A percentile compares a stretch with the other conserved stretches of the same genome.
These are phyloP conservation scores for Ranitomeya imitator DNA, from an alignment of 2,113 vertebrate genomes.

Conservation along the genomic window DNA sequence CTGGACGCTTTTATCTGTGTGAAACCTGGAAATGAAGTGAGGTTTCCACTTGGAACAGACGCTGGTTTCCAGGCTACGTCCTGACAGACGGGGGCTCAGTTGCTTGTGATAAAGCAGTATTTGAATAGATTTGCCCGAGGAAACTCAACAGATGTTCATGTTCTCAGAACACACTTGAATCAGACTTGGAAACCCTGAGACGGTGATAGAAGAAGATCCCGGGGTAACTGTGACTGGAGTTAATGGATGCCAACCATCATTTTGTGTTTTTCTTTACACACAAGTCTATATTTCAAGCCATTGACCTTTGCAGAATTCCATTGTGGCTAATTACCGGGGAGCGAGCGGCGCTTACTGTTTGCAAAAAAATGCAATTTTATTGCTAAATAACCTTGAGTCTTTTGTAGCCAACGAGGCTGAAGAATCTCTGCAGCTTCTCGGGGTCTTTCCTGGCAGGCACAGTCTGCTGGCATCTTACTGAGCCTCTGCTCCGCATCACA, in stretches of 20 bases:
- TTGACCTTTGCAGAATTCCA: conserved; percentile 71
- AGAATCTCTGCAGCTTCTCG: conserved; percentile 65
- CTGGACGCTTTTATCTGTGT: neutral
- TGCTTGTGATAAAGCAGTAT: conserved; percentile 36
- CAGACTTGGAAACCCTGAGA: neutral
- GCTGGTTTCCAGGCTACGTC: neutral
- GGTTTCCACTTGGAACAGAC: neutral
- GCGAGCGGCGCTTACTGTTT: conserved; percentile 67
- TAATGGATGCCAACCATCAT: conserved; percentile 67
- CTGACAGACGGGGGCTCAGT: conserved; percentile 15
- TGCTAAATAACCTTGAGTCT: conserved; percentile 73
- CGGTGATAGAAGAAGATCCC: conserved; percentile 3
- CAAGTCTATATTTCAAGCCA: conserved; percentile 69
- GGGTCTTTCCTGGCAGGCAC: conserved; percentile 60
- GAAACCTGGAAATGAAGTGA: neutral
- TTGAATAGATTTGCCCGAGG: conserved; percentile 5
- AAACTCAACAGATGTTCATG: conserved; percentile 33
- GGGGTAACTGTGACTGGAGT: conserved; percentile 63
- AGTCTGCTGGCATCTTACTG: conserved; percentile 69
- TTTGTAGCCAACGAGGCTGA: conserved; percentile 63
- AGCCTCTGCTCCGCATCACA: conserved; percentile 67
- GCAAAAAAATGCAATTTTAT: conserved; percentile 65
- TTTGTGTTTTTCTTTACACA: conserved; percentile 63
- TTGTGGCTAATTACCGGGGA: conserved; percentile 76
- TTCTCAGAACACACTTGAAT: conserved; percentile 8